Evolutionary conservation across 2,797 vertebrate genomes (phyloP), one percentile per base, ranked within the genome.

Genomic region (Brachyalestes nurse): DNA sequence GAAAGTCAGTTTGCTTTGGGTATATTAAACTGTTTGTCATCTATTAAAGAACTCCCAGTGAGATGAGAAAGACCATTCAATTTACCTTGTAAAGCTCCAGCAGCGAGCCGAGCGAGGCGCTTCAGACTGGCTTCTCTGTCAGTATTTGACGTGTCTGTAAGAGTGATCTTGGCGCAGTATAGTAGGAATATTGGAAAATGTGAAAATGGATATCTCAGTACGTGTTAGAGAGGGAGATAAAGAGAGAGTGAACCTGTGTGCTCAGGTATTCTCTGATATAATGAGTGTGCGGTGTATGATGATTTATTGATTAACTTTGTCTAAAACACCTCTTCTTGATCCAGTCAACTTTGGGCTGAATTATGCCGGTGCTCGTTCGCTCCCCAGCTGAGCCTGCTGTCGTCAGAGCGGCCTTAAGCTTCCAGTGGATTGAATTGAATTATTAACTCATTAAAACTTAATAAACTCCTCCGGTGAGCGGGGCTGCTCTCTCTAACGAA

Each of bases 391-490:
- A 23, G 80, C 77, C 80, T 78, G 72, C 77, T 78, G 83, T 87
- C 83, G 70, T 82, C 51, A 78, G 72, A 67, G 79, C 25, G 42
- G 79, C 81, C 62, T 82, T 45, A 40, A 28, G 55, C 71, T 78
- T 82, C 65, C 81, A 71, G 25, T 53, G 72, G 81, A 81, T 86
- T 85, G 77, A 88, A 87, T 87, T 83, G 79, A 86, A 87, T 87
- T 86, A 88, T 85, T 82, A 85, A 88, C 82, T 88, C 83, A 86
- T 88, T 87, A 87, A 88, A 87, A 83, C 81, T 77, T 86, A 87
- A 86, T 86, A 85, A 86, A 86, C 80, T 83, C 76, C 67, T 81
- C 60, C 77, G 53, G 82, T 72, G 82, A 73, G 77, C n/a, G 4
- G 45, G 75, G 72, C 53, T 82, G 62, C 81, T 81, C 14, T 64